phyloP scores from a whole-genome alignment of 2,888 invertebrate species.

The Sminthurides aquaticus region DNA sequence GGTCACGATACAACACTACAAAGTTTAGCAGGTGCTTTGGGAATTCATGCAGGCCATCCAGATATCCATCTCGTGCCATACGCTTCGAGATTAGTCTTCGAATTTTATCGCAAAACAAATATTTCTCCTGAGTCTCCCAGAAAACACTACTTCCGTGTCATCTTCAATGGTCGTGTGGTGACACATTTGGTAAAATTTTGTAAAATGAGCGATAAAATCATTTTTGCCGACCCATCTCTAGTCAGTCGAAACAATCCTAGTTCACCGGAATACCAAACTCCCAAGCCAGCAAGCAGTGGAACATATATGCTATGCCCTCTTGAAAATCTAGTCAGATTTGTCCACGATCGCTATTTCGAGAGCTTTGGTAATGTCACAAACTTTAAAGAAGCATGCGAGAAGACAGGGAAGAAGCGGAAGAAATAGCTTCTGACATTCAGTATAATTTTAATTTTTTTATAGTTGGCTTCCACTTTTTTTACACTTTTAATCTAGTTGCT shows the following conservation, averaged over 20 bases:
- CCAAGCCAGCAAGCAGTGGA: constrained; percentile 46
- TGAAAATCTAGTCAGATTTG: constrained; percentile 76
- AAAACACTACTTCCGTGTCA: constrained; percentile 71
- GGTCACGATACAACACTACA: constrained; percentile 88
- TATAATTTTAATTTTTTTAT: no score
- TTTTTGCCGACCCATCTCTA: neutral
- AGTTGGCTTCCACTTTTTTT: no score
- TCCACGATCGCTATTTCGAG: constrained; percentile 78
- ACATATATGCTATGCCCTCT: constrained; percentile 66
- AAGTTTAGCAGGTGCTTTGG: constrained; percentile 71
- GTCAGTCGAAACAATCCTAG: constrained; percentile 17
- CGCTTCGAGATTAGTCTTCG: constrained; percentile 78
- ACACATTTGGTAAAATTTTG: constrained; percentile 77
- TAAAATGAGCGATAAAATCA: constrained; percentile 48
- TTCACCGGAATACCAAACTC: constrained; percentile 46
- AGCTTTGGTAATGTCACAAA: constrained; percentile 68
- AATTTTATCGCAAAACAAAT: constrained; percentile 64
- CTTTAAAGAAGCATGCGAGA: constrained; percentile 62
- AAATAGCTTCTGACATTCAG: no score
- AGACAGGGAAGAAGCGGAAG: constrained; percentile 1
- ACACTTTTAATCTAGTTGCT: no score
- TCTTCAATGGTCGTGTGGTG: constrained; percentile 79
- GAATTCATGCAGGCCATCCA: constrained; percentile 53
- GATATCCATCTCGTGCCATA: constrained; percentile 65
- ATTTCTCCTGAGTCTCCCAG: constrained; percentile 50